phyloP scores from a whole-genome alignment of 2,797 vertebrate species.

The Cyprinella venusta region DNA sequence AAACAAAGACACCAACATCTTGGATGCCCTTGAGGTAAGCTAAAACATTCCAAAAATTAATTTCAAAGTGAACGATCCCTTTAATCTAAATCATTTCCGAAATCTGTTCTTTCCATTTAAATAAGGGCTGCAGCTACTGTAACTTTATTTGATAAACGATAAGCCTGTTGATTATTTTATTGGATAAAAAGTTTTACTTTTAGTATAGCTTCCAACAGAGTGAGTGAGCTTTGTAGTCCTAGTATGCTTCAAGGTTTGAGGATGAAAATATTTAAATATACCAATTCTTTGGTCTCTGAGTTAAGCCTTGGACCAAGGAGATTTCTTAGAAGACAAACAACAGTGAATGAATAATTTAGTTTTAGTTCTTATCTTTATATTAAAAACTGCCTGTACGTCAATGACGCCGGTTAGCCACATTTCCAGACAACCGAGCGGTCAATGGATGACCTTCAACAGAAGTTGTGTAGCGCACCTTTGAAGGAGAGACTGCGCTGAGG shows the following conservation, averaged over 20 bases:
- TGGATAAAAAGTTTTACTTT: not conserved
- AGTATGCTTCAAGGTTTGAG: not conserved
- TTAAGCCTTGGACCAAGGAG: not conserved
- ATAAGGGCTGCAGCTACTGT: not conserved
- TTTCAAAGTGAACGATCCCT: too few species aligned
- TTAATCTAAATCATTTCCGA: not conserved
- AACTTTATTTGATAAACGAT: not conserved
- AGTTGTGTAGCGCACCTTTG: slow-evolving; percentile 25
- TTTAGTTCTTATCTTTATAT: slow-evolving; percentile 11
- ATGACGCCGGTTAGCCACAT: not conserved
- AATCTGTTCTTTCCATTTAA: not conserved
- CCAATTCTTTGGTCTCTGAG: not conserved
- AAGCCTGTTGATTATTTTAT: not conserved
- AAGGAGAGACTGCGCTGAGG: slow-evolving; percentile 24
- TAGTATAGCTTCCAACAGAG: not conserved
- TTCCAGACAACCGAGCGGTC: slow-evolving; percentile 2
- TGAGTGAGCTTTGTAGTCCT: not conserved
- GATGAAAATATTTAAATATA: not conserved
- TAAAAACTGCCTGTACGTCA: not conserved
- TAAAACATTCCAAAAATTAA: too few species aligned
- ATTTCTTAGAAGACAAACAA: not conserved
- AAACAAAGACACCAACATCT: too few species aligned
- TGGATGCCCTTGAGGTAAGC: too few species aligned
- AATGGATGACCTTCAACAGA: slow-evolving; percentile 27
- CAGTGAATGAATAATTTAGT: slow-evolving; percentile 14